Evolutionary conservation across 2,113 vertebrate species (phyloP).

Genomic region (Sorex araneus): DNA sequence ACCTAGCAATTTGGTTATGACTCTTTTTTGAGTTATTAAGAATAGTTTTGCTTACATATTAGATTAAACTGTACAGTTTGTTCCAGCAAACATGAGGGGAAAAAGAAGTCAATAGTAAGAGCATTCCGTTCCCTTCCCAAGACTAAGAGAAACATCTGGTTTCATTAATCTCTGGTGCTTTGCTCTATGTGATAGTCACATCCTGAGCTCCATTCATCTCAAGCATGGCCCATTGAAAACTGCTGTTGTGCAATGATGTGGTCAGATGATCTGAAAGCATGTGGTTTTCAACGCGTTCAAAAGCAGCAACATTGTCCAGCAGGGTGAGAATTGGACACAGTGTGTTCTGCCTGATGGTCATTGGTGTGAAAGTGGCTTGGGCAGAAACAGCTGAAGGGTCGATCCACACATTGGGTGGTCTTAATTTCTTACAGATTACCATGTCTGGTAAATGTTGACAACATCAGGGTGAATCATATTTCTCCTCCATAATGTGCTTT

Average conservation of each 20-base stretch:
- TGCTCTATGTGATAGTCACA: slow-evolving; percentile 64
- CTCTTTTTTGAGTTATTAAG: slow-evolving; percentile 43
- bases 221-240: slow-evolving; percentile 80
- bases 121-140: slow-evolving; percentile 54
- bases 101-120: slow-evolving; percentile 33
- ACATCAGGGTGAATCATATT: slow-evolving; percentile 54
- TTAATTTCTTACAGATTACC: slow-evolving; percentile 76
- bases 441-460: slow-evolving; percentile 61
- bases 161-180: slow-evolving; percentile 75
- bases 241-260: slow-evolving; percentile 71
- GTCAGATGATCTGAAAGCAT: slow-evolving; percentile 64
- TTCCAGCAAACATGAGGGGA: slow-evolving; percentile 30
- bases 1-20: slow-evolving; percentile 53
- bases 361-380: background rate
- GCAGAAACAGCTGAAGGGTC: slow-evolving; percentile 58
- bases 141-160: slow-evolving; percentile 74
- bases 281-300: slow-evolving; percentile 54
- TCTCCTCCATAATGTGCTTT: slow-evolving; percentile 54
- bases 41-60: background rate
- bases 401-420: slow-evolving; percentile 70
- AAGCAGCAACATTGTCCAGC: slow-evolving; percentile 55
- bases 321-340: slow-evolving; percentile 32
- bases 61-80: slow-evolving; percentile 48
- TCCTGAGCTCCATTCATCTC: slow-evolving; percentile 76
- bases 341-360: slow-evolving; percentile 31